Percentiles rank a stretch among this genome's conserved stretches.
These are phyloP conservation scores for Eucidaris tribuloides DNA, from an alignment of 35 echinoderm and acorn worm species.

Conservation along the genomic window DNA sequence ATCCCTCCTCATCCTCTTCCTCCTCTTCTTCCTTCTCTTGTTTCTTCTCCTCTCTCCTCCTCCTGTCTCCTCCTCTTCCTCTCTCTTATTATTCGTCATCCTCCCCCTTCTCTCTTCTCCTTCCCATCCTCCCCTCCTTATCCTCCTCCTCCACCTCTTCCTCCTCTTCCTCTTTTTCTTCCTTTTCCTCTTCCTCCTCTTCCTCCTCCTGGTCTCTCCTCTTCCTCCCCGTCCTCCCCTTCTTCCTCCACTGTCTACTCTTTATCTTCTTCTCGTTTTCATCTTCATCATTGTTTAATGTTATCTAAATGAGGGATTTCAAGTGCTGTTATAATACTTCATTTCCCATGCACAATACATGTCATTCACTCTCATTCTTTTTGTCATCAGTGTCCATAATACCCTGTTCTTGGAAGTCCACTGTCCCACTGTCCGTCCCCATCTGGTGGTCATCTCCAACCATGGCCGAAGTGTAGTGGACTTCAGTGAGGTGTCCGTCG, in stretches of 20 bases:
- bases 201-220: not conserved
- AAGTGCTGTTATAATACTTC: no score
- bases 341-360: no score
- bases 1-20: not conserved
- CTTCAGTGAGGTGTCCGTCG: conserved; percentile 92
- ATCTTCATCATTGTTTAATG: no score
- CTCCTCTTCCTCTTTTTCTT: not conserved
- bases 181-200: not conserved
- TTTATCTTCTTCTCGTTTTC: not conserved
- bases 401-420: conserved; percentile 90
- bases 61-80: not conserved
- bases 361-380: no score
- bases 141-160: not conserved
- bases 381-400: conserved; percentile 92
- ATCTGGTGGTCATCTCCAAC: conserved; percentile 87
- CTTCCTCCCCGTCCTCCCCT: not conserved
- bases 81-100: not conserved
- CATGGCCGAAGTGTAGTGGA: conserved; percentile 65
- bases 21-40: not conserved
- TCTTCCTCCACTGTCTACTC: not conserved
- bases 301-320: no score
- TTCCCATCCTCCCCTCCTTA: not conserved
- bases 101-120: not conserved
- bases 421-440: conserved; percentile 84
- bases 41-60: not conserved